Conservation (phyloP, 2,797 vertebrate genomes). For the Acanthornis magna region DNA sequence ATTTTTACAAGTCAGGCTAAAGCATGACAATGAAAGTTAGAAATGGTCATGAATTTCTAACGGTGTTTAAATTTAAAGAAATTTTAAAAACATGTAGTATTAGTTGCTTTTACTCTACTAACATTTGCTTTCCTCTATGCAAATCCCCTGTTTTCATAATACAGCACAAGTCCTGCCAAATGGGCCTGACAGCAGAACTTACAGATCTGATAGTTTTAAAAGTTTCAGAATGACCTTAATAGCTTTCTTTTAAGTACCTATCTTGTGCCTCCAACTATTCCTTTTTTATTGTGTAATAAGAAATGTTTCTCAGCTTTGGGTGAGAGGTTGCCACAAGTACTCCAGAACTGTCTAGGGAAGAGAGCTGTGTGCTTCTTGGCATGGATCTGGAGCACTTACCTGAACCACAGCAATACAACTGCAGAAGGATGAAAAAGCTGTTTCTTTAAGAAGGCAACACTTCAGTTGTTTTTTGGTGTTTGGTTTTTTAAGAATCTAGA, state of each 20-base stretch:
- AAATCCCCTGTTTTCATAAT: neutral
- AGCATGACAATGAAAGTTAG: neutral
- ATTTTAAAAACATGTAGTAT: neutral
- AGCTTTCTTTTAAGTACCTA: neutral
- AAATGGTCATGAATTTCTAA: neutral
- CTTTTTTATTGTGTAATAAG: neutral
- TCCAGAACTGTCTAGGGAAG: neutral
- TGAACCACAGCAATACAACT: neutral
- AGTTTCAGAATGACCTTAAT: neutral
- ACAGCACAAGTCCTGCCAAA: fast-evolving
- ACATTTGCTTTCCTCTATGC: neutral
- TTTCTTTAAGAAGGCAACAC: neutral
- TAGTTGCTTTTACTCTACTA: neutral
- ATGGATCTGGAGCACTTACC: neutral
- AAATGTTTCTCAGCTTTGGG: neutral
- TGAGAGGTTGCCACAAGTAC: neutral
- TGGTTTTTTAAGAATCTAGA: neutral
- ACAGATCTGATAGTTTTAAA: neutral
- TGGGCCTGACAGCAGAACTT: neutral
- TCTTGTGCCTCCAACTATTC: neutral
- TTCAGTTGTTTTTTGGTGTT: neutral
- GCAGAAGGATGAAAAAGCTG: neutral
- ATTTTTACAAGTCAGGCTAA: neutral
- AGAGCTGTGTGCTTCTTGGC: neutral
- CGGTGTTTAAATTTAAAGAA: neutral